Conservation (phyloP, 2,797 vertebrate genomes). For the Takifugu ocellatus region DNA sequence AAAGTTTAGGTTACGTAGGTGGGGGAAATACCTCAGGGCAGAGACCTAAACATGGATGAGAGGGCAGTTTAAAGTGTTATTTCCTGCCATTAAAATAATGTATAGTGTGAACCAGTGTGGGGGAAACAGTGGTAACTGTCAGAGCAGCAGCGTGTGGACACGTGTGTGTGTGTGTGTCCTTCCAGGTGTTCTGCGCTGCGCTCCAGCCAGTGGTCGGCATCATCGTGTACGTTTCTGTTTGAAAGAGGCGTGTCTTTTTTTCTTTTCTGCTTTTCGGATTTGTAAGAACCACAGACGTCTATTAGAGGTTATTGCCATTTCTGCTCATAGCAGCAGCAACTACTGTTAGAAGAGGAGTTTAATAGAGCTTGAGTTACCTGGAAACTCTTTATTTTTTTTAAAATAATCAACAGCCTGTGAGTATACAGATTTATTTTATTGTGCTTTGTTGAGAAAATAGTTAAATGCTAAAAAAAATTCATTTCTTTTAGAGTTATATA, state of each 20-base stretch:
- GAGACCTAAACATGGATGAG: too few species aligned
- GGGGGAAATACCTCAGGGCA: background rate
- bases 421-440: too few species aligned
- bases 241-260: constrained; percentile 49
- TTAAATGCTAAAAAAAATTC: too few species aligned
- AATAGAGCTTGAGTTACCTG: constrained; percentile 28
- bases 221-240: constrained; percentile 48
- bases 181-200: background rate
- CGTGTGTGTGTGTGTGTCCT: background rate
- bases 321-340: constrained; percentile 49
- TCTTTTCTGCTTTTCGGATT: constrained; percentile 75
- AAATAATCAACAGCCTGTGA: too few species aligned
- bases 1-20: background rate
- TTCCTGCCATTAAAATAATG: too few species aligned
- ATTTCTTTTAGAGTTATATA: too few species aligned
- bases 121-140: too few species aligned
- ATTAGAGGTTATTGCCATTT: constrained; percentile 64
- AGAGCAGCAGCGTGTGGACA: background rate
- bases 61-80: too few species aligned
- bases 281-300: constrained; percentile 58
- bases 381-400: background rate
- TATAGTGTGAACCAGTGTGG: too few species aligned
- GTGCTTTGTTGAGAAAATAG: too few species aligned
- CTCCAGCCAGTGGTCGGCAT: constrained; percentile 17
- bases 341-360: constrained; percentile 29